Evolutionary conservation across 2,888 invertebrate genomes (phyloP), one percentile per base, ranked within the genome.

Genomic region (Oegoconia quadripuncta): DNA sequence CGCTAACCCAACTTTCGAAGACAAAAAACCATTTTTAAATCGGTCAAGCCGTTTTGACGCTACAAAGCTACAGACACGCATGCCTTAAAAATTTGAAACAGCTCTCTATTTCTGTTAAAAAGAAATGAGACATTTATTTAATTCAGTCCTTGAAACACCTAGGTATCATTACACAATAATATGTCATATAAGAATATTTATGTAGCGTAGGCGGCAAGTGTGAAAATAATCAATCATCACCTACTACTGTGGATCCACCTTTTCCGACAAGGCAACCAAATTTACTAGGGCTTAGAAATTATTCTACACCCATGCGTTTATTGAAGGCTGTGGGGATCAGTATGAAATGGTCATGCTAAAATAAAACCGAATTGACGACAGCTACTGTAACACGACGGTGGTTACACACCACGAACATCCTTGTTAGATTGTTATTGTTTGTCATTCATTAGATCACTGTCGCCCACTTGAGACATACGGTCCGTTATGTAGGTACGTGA

Each of bases 361-460:
- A 38, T 38, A 43, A 43, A 38, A 16, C 9, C 34, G 25, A 41
- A 30, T 34, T 39, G 39, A 29, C 37, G 36, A 39, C 39, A 44
- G 30, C 30, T 37, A 27, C 14, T 34, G 15, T 17, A 23, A 29
- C 29, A 14, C 26, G 28, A 6, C 4, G n/a, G 13, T 4, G 22
- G 22, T 9, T 22, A 9, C 22, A 22, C 22, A 9, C 6, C 8
- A 3, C 4, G 30, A 37, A 37, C 25, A 14, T 44, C 38, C 40
- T 48, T 36, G 44, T 44, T 47, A 47, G 15, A 28, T 28, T 17
- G 28, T 25, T n/a, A n/a, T n/a, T 37, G 39, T 45, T 45, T 43
- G 39, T 45, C 43, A 42, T 38, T 42, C 43, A 40, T 46, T 44
- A 42, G 41, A 39, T 43, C 40, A 38, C 28, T 32, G 13, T 33